A percentile compares a stretch with the other conserved stretches of the same genome.
Evolutionary conservation across 2,113 vertebrate genomes (phyloP).

Genomic region (Paramisgurnus dabryanus): DNA sequence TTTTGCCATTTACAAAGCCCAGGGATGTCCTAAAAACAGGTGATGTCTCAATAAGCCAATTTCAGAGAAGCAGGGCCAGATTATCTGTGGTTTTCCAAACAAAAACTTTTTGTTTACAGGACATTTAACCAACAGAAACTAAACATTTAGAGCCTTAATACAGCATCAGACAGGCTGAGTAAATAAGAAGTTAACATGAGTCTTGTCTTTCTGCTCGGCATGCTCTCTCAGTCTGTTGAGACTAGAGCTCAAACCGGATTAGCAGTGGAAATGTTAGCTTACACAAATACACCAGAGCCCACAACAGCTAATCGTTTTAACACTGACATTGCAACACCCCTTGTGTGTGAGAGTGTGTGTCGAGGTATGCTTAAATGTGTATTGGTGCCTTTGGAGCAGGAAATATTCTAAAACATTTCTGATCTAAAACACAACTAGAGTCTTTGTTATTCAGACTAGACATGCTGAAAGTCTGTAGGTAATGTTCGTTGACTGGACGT

Average conservation of each 20-base stretch:
- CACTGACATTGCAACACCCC: conserved; percentile 15
- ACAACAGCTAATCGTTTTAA: conserved; percentile 50
- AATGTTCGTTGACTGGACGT: not conserved
- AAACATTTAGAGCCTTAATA: conserved; percentile 16
- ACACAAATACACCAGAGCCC: conserved; percentile 42
- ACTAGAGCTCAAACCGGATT: conserved; percentile 20
- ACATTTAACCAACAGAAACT: conserved; percentile 9
- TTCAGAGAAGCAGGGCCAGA: not conserved
- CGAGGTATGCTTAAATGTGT: conserved; percentile 27
- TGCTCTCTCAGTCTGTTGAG: conserved; percentile 14
- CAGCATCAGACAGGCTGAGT: conserved; percentile 19
- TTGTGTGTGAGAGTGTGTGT: conserved; percentile 9
- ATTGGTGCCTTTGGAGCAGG: conserved; percentile 32
- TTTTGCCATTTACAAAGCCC: too few species aligned
- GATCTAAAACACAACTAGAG: conserved; percentile 20
- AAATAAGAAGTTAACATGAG: conserved; percentile 31
- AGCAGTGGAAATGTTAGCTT: conserved; percentile 48
- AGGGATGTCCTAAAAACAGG: not conserved
- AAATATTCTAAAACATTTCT: conserved; percentile 25
- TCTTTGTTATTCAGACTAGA: conserved; percentile 17
- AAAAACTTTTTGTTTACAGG: not conserved
- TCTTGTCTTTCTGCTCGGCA: not conserved
- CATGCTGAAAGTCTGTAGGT: conserved; percentile 11
- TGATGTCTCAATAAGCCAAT: not conserved
- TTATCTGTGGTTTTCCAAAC: not conserved